phyloP scores from a whole-genome alignment of 2,888 invertebrate genomes.

The Celastrina argiolus region DNA sequence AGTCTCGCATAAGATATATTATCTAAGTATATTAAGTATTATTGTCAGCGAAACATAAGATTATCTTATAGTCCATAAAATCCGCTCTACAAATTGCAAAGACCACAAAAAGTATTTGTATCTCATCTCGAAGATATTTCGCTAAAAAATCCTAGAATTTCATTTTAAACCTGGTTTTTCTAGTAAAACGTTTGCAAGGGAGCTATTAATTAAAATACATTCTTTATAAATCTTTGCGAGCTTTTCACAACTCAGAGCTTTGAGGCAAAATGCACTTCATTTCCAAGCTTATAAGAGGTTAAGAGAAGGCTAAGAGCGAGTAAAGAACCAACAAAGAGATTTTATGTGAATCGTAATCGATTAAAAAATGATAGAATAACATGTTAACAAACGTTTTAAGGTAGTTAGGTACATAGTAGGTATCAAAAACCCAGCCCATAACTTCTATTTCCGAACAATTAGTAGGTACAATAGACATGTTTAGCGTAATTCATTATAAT shows the following conservation, averaged over 20 bases:
- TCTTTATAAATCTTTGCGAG: background rate
- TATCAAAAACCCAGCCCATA: too few species aligned
- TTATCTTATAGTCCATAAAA: too few species aligned
- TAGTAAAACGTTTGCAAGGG: background rate
- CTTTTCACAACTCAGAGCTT: background rate
- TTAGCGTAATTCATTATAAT: slow-evolving; percentile 31
- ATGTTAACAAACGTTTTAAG: too few species aligned
- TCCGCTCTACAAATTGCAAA: background rate
- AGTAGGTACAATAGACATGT: background rate
- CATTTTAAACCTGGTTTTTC: background rate
- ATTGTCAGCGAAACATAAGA: too few species aligned
- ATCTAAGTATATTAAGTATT: background rate
- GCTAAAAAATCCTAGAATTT: background rate
- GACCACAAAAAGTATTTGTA: background rate
- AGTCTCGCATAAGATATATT: background rate
- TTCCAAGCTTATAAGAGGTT: background rate
- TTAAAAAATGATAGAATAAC: too few species aligned
- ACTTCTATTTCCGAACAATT: background rate
- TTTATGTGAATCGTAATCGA: background rate
- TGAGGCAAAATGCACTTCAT: background rate
- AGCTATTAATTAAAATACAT: slow-evolving; percentile 6
- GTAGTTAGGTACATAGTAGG: too few species aligned
- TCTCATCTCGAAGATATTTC: background rate
- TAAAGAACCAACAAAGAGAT: background rate
- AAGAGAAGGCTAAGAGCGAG: background rate